Evolutionary conservation across 2,113 vertebrate species (phyloP).

Genomic region (Tachysurus vachellii): DNA sequence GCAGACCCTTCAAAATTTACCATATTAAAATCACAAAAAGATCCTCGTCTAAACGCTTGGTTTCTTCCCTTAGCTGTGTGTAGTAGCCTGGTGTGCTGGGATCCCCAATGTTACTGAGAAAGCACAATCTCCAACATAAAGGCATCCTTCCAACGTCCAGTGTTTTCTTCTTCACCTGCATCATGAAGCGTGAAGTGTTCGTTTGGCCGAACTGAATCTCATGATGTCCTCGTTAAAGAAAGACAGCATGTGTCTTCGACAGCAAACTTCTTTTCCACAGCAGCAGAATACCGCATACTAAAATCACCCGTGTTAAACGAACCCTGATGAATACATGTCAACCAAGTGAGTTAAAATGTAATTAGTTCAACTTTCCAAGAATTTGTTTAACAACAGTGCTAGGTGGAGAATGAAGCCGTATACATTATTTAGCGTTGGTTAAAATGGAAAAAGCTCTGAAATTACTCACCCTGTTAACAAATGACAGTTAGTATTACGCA

Average conservation of each 20-base stretch:
- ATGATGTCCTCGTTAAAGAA: conserved; percentile 27
- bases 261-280: not conserved
- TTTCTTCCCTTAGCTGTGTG: not conserved
- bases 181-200: not conserved
- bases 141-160: not conserved
- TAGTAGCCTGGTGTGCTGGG: conserved; percentile 13
- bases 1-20: not conserved
- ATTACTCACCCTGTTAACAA: not conserved
- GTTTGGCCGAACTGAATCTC: not conserved
- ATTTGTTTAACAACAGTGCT: not conserved
- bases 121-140: not conserved
- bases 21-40: conserved; percentile 36
- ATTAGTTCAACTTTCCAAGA: not conserved
- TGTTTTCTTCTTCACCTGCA: not conserved
- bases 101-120: conserved; percentile 2
- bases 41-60: conserved; percentile 19
- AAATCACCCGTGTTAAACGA: not conserved
- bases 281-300: not conserved
- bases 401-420: not conserved
- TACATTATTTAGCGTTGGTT: not conserved
- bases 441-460: not conserved
- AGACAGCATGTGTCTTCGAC: conserved; percentile 1
- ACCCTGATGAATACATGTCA: not conserved
- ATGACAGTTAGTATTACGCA: conserved; percentile 10
- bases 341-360: conserved; percentile 12